A percentile compares a stretch with the other conserved stretches of the same genome.
phyloP scores from a whole-genome alignment of 2,113 vertebrate species.

The Merops nubicus region DNA sequence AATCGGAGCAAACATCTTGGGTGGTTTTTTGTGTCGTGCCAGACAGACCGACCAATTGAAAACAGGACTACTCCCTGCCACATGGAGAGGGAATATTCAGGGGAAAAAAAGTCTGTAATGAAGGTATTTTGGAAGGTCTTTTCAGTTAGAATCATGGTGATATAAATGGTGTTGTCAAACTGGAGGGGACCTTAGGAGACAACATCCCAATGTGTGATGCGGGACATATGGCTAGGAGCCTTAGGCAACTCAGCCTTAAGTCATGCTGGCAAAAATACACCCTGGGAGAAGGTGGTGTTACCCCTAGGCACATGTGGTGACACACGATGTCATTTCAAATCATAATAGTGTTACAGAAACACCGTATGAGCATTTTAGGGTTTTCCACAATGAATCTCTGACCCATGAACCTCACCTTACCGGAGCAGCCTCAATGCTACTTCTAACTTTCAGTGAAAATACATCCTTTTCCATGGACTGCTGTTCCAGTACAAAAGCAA shows the following conservation, averaged over 20 bases:
- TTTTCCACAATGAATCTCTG: neutral
- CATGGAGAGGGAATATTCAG: neutral
- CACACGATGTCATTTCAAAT: neutral
- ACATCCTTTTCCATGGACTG: neutral
- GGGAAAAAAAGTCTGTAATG: neutral
- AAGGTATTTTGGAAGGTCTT: neutral
- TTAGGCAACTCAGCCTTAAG: neutral
- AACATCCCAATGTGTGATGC: neutral
- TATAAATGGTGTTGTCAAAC: neutral
- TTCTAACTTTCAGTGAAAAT: neutral
- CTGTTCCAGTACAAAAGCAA: neutral
- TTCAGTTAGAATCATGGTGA: neutral
- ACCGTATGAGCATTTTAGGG: neutral
- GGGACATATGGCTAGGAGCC: neutral
- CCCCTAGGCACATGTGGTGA: neutral
- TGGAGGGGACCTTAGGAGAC: neutral
- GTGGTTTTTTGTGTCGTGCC: neutral
- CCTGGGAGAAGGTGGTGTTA: neutral
- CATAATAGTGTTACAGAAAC: neutral
- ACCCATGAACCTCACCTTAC: neutral
- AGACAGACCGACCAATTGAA: neutral
- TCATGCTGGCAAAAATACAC: neutral
- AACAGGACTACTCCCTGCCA: conserved; percentile 22
- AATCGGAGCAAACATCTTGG: conserved; percentile 29
- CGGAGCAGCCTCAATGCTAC: neutral